These are phyloP conservation scores for Coleophora deauratella DNA, from an alignment of 2,888 invertebrate species.

Conservation along the genomic window DNA sequence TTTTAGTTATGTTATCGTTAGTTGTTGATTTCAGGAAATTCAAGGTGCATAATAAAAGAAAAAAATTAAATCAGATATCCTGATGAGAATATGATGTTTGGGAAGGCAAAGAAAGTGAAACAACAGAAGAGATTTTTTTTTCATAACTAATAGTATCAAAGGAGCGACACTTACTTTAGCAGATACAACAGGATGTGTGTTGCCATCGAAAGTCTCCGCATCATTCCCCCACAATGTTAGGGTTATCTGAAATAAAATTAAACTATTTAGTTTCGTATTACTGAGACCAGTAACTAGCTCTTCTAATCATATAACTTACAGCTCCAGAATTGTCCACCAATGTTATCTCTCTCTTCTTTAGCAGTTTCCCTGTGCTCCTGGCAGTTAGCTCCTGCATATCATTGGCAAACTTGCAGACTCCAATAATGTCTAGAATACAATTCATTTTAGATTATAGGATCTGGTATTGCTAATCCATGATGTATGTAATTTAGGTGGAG, in stretches of 20 bases:
- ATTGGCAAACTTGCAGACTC: constrained; percentile 83
- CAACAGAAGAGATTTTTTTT: too few species aligned
- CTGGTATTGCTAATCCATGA: too few species aligned
- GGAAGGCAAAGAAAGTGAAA: too few species aligned
- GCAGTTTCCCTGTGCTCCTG: constrained; percentile 83
- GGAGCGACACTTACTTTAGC: constrained; percentile 80
- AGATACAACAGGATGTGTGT: constrained; percentile 85
- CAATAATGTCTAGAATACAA: constrained; percentile 84
- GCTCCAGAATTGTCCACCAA: constrained; percentile 89
- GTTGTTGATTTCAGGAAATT: too few species aligned
- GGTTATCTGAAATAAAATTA: constrained; percentile 66
- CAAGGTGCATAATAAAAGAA: too few species aligned
- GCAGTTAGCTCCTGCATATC: constrained; percentile 84
- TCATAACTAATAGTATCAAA: too few species aligned
- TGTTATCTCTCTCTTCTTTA: constrained; percentile 91
- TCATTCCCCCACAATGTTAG: constrained; percentile 94
- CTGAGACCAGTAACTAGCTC: too few species aligned
- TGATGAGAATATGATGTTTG: too few species aligned
- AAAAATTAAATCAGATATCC: too few species aligned
- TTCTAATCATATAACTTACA: constrained; percentile 20
- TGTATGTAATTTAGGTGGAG: too few species aligned
- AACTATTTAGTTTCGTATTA: background rate
- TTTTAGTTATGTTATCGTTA: too few species aligned
- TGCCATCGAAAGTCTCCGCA: constrained; percentile 88
- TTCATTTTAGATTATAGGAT: background rate